Evolutionary conservation across 2,888 invertebrate genomes (phyloP).

Genomic region (Hedya salicella): DNA sequence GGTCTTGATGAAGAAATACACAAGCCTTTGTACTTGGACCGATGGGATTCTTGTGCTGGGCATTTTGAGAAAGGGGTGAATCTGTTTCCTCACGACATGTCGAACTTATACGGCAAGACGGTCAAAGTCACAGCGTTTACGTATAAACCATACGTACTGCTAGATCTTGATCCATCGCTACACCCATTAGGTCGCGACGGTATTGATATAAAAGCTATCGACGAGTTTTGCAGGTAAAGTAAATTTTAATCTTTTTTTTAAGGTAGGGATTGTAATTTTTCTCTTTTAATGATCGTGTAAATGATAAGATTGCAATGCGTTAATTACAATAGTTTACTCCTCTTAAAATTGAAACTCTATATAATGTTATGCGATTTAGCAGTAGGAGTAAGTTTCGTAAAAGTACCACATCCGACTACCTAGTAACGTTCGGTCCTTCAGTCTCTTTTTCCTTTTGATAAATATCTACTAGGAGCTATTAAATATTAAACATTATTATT

Average conservation of each 20-base stretch:
- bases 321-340: no score
- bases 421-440: no score
- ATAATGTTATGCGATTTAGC: no score
- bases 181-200: constrained; percentile 81
- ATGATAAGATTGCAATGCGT: no score
- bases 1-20: constrained; percentile 59
- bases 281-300: no score
- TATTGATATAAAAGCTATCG: constrained; percentile 74
- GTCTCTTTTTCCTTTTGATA: no score
- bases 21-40: constrained; percentile 65
- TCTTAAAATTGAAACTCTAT: no score
- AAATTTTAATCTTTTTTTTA: constrained; percentile 10
- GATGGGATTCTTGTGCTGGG: constrained; percentile 70
- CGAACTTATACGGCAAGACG: constrained; percentile 73
- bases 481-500: no score
- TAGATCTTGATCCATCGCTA: constrained; percentile 66
- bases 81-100: constrained; percentile 80
- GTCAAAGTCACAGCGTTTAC: constrained; percentile 84
- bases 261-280: no score
- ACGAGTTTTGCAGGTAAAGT: constrained; percentile 81
- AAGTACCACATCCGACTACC: no score
- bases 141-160: constrained; percentile 86
- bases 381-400: no score
- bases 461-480: no score
- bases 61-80: constrained; percentile 62